Conservation (phyloP, 2,797 vertebrate genomes). For the Scyliorhinus canicula region DNA sequence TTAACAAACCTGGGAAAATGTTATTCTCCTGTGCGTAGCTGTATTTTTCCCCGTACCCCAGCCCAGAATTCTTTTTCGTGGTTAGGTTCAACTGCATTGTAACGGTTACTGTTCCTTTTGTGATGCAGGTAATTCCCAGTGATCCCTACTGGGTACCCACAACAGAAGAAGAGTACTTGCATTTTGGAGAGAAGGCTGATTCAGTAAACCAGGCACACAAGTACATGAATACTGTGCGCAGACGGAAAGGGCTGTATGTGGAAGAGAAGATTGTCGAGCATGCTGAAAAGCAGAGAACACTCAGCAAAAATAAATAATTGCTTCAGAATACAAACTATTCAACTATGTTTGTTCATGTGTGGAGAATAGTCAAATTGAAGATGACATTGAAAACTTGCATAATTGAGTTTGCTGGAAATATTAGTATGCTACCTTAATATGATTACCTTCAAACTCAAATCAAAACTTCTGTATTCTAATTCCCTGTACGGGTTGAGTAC, state of each 20-base stretch:
- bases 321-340: not conserved
- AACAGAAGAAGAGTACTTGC: slow-evolving; percentile 91
- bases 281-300: slow-evolving; percentile 89
- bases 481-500: not conserved
- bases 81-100: not conserved
- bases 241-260: slow-evolving; percentile 85
- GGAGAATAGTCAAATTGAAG: not conserved
- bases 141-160: slow-evolving; percentile 95
- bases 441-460: slow-evolving; percentile 18
- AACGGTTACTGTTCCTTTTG: slow-evolving; percentile 28
- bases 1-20: not conserved
- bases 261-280: slow-evolving; percentile 93
- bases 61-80: not conserved
- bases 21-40: not conserved
- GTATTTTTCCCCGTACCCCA: not conserved
- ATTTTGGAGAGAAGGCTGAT: slow-evolving; percentile 94
- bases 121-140: slow-evolving; percentile 71
- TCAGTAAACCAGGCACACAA: slow-evolving; percentile 84
- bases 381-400: not conserved
- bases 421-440: not conserved
- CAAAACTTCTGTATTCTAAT: not conserved
- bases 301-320: slow-evolving; percentile 82
- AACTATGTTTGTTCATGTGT: not conserved
- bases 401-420: not conserved
- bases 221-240: slow-evolving; percentile 85